Evolutionary conservation across 2,113 vertebrate species (phyloP).

Genomic region (Chaetorhynchus papuensis): DNA sequence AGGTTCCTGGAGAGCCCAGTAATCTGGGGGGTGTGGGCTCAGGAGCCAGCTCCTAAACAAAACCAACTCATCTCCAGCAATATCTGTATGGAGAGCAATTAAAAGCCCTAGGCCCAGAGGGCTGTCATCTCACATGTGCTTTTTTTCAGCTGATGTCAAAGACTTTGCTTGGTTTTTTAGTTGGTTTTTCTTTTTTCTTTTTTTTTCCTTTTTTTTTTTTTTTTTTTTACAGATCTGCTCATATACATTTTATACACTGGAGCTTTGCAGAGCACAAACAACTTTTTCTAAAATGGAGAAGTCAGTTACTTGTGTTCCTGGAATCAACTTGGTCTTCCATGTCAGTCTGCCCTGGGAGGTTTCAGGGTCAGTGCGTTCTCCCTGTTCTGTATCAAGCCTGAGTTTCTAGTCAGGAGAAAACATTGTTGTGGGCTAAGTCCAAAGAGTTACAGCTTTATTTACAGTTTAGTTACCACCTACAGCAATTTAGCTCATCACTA

Average conservation of each 20-base stretch:
- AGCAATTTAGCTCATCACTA: neutral
- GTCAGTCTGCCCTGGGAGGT: constrained; percentile 9
- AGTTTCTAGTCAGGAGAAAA: neutral
- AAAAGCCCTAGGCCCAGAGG: neutral
- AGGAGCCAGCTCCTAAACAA: neutral
- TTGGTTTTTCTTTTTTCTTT: neutral
- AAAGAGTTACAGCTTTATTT: constrained; percentile 45
- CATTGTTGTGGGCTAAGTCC: neutral
- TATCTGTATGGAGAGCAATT: neutral
- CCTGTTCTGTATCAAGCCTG: neutral
- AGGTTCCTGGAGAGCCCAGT: neutral
- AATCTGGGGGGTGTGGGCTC: neutral
- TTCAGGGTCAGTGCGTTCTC: constrained; percentile 7
- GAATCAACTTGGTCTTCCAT: neutral
- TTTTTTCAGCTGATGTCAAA: neutral
- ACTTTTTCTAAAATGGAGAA: neutral
- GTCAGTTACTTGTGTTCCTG: neutral
- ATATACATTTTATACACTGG: neutral
- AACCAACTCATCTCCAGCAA: neutral
- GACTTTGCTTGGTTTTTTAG: neutral
- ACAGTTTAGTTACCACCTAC: constrained; percentile 22
- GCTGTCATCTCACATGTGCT: neutral
- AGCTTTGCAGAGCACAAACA: neutral
- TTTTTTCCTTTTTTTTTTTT: neutral
- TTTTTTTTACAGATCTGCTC: neutral